Evolutionary conservation across 2,113 vertebrate species (phyloP), one percentile per base, ranked within the genome.

Genomic region (Hymenochirus boettgeri): DNA sequence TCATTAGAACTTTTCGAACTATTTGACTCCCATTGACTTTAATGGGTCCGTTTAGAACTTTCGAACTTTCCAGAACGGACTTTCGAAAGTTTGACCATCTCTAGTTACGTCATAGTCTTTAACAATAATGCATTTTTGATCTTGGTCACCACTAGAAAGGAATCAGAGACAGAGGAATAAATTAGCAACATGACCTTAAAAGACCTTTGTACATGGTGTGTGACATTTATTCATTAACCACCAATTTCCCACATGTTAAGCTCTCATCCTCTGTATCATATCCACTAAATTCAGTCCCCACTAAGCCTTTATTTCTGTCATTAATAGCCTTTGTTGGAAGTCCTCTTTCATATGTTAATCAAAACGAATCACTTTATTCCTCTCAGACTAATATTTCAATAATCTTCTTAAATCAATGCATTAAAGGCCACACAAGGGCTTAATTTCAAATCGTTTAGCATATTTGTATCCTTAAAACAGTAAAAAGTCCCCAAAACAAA

Each of bases 111-210:
- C n/a, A n/a, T n/a, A n/a, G n/a, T n/a, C n/a, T n/a, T n/a, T n/a
- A n/a, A n/a, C n/a, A n/a, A n/a, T n/a, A n/a, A n/a, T n/a, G 13
- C 7, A 42, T n/a, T 42, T 42, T 42, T n/a, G 5, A 42, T n/a
- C 13, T 42, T 15, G 7, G 13, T 1, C 13, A 42, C 39, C 12
- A 48, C 15, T 42, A 42, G 45, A 60, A 60, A 8, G 15, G 25
- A 60, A 69, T 22, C 10, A 53, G 56, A 53, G n/a, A 69, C 59
- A 5, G 23, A 75, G 63, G 27, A 65, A 76, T 74, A 79, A 77
- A 81, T 79, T 77, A 83, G 80, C 76, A 75, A 80, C 80, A 73
- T 71, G 79, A 83, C 80, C 77, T 67, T 45, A 72, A 61, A 75
- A 75, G 77, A 75, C 82, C 79, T 70, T 65, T 72, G 71, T 73